Evolutionary conservation across 2,888 invertebrate genomes (phyloP), one percentile per base, ranked within the genome.

Genomic region (Beris chalybata): DNA sequence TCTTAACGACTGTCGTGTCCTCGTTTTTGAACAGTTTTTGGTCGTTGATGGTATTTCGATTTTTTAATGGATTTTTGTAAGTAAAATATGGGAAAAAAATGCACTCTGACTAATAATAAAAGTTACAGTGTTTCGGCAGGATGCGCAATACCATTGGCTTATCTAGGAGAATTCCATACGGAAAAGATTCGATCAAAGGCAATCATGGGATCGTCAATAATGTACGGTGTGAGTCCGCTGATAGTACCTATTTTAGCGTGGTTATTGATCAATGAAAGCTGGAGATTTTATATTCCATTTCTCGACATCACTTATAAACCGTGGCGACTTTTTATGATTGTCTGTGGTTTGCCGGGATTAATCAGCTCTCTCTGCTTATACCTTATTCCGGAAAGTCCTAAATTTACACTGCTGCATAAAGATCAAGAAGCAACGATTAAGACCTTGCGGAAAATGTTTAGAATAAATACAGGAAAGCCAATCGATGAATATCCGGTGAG

Each of bases 1-100:
- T 82, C 48, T 53, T 82, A 4, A 76, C 80, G 5, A 83, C 83
- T 30, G 70, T 84, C 32, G 71, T 80, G 3, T 83, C 84, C 12
- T 83, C 84, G 70, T 74, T 85, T 44, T 75, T 83, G 2, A 79
- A 82, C n/a, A 75, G 77, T 63, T 82, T 81, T 67, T 83, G 82
- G 80, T 66, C 82, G 11, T 82, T 86, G 72, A 79, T 84, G 38
- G 61, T 82, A 9, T 72, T 84, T 15, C 74, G 85, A 71, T 84
- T 81, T 71, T 72, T 84, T 11, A 84, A 82, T 73, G 85, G 85
- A 67, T 81, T 83, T 71, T 81, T 82, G 85, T 84, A 79, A 82
- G 80, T 76, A 65, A 50, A 38, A 38, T 38, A 38, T 38, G 38
- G 5, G 48, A 48, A 48, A 22, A 45, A n/a, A 45, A 12, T 45